Evolutionary conservation across 23 tunicate species (phyloP).

Genomic region (Trididemnum miniatum): DNA sequence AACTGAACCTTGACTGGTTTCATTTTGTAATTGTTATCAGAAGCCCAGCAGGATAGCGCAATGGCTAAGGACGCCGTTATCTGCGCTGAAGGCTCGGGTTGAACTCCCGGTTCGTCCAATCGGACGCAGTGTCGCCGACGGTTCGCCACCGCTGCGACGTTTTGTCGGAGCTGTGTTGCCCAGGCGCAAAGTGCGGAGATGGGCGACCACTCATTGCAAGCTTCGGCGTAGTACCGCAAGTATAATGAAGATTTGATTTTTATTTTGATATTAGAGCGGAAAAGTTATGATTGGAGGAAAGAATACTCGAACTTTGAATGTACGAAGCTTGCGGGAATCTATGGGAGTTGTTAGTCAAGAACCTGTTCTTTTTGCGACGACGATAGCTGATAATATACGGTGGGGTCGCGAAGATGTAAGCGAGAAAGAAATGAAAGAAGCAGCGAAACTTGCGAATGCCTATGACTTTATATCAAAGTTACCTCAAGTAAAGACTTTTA

Average conservation of each 20-base stretch:
- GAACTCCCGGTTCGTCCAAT: too few relatives aligned
- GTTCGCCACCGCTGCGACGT: too few relatives aligned
- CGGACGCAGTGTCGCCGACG: too few relatives aligned
- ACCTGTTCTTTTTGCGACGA: conserved; percentile 80
- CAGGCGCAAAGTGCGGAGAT: too few relatives aligned
- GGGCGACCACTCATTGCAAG: not conserved
- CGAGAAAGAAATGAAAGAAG: conserved; percentile 56
- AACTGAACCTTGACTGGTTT: too few relatives aligned
- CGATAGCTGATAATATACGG: conserved; percentile 83
- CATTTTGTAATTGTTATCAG: too few relatives aligned
- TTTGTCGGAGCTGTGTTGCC: too few relatives aligned
- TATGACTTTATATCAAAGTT: conserved; percentile 69
- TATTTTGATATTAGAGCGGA: conserved; percentile 74
- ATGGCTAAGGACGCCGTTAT: too few relatives aligned
- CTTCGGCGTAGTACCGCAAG: too few relatives aligned
- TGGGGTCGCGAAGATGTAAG: conserved; percentile 90
- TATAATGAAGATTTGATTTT: too few relatives aligned
- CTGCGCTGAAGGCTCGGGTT: too few relatives aligned
- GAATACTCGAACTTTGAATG: conserved; percentile 37
- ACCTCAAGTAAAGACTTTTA: conserved; percentile 83
- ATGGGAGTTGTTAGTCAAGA: conserved; percentile 96
- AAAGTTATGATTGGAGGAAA: conserved; percentile 58
- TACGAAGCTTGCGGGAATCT: conserved; percentile 56
- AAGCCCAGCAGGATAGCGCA: too few relatives aligned
- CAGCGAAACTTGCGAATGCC: conserved; percentile 94